phyloP scores from a whole-genome alignment of 2,113 vertebrate genomes.

The Engraulis encrasicolus region DNA sequence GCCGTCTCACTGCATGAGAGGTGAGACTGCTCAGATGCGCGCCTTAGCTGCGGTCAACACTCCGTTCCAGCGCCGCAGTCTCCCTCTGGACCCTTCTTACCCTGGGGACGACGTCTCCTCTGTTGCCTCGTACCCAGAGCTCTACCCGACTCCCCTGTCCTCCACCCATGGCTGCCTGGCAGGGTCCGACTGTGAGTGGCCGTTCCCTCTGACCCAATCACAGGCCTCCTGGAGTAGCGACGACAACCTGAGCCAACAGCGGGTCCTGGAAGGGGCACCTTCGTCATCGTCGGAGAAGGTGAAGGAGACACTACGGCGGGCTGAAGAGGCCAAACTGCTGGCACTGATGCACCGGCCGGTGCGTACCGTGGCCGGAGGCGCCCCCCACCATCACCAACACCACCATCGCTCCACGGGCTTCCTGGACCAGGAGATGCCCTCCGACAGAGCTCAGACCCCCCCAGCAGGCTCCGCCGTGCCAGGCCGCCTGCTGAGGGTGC shows the following conservation, averaged over 20 bases:
- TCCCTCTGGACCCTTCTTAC: slow-evolving; percentile 24
- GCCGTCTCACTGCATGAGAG: slow-evolving; percentile 49
- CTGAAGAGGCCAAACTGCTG: neutral
- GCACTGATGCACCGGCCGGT: neutral
- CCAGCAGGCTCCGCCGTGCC: slow-evolving; percentile 33
- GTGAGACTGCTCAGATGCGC: slow-evolving; percentile 73
- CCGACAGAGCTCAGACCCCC: slow-evolving; percentile 29
- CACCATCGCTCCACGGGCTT: slow-evolving; percentile 62
- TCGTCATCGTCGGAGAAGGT: neutral
- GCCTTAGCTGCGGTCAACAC: neutral
- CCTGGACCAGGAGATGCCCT: slow-evolving; percentile 19
- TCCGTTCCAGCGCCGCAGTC: slow-evolving; percentile 38
- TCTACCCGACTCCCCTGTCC: fast-evolving
- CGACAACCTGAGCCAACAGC: slow-evolving; percentile 37
- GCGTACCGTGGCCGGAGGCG: neutral
- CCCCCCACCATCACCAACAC: no score
- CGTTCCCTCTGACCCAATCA: neutral
- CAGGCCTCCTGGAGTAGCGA: slow-evolving; percentile 45
- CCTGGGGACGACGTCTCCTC: neutral
- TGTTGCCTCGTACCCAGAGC: neutral
- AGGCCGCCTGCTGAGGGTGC: neutral
- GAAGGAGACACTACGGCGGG: slow-evolving; percentile 34
- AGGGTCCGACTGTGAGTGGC: slow-evolving; percentile 34
- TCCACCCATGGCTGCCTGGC: slow-evolving; percentile 51
- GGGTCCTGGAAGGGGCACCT: slow-evolving; percentile 25